Conservation (phyloP, 2,797 vertebrate species). For the Merluccius polli region DNA sequence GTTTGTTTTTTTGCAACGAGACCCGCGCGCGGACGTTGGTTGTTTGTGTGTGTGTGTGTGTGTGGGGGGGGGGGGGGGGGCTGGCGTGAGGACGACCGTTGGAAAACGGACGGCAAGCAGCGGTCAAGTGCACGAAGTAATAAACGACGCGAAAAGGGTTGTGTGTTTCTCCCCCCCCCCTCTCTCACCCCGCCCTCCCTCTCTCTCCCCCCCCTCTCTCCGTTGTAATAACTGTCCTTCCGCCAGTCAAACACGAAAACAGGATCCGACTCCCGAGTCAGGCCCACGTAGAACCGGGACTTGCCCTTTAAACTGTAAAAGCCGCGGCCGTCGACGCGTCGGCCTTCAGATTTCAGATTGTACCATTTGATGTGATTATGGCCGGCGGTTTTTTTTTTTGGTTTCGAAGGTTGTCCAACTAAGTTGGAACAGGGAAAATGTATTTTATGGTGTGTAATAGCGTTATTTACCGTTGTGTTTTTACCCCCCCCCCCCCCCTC, state of each 20-base stretch:
- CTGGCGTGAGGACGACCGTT: neutral
- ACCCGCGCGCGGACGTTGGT: no score
- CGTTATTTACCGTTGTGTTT: neutral
- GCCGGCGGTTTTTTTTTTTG: neutral
- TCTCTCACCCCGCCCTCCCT: no score
- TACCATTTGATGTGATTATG: neutral
- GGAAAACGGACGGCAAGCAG: constrained; percentile 40
- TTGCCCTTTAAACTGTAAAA: constrained; percentile 62
- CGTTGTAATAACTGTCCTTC: constrained; percentile 54
- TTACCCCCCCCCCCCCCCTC: no score
- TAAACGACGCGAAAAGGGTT: constrained; percentile 43
- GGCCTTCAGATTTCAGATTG: no score
- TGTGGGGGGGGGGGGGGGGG: no score
- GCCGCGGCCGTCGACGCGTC: constrained; percentile 12
- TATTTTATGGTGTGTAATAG: neutral
- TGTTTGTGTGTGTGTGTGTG: no score
- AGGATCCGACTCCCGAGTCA: constrained; percentile 58
- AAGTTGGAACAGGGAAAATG: neutral
- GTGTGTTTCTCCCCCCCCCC: constrained; percentile 12
- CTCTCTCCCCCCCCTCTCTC: constrained; percentile 15
- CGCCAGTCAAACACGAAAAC: constrained; percentile 62
- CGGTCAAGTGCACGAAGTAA: constrained; percentile 61
- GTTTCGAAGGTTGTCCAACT: neutral
- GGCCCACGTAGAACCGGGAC: constrained; percentile 35
- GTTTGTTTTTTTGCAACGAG: neutral